Evolutionary conservation across 2,797 vertebrate species (phyloP).

Genomic region (Coccyzus lansbergi): DNA sequence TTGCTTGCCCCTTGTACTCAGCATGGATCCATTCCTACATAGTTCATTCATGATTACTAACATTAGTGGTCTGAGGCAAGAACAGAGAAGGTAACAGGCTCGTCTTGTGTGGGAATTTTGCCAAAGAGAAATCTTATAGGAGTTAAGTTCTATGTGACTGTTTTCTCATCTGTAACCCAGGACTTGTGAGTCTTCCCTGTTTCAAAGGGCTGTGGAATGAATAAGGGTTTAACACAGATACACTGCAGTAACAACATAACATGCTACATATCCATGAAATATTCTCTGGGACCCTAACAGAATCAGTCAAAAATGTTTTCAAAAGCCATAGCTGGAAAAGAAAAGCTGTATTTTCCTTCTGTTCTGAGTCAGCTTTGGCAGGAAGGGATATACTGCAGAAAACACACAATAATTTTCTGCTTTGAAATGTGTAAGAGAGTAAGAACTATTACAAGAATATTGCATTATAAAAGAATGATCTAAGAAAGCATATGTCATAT

Average conservation of each 20-base stretch:
- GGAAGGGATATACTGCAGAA: neutral
- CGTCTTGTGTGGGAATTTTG: neutral
- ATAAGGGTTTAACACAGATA: neutral
- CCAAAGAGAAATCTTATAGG: neutral
- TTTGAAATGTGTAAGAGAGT: neutral
- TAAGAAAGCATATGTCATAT: neutral
- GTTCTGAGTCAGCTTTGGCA: constrained; percentile 23
- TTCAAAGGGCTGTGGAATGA: neutral
- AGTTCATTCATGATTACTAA: neutral
- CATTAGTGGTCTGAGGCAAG: neutral
- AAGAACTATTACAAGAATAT: neutral
- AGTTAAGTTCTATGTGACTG: neutral
- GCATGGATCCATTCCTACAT: rapidly evolving
- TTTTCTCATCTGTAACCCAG: neutral
- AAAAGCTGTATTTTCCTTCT: constrained; percentile 34
- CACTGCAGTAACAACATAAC: neutral
- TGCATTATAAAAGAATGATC: neutral
- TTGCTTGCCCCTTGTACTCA: neutral
- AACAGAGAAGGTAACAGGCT: neutral
- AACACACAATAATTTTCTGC: neutral
- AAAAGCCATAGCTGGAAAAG: constrained; percentile 21
- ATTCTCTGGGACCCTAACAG: neutral
- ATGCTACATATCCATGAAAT: neutral
- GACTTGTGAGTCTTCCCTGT: neutral
- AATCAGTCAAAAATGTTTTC: constrained; percentile 20